Evolutionary conservation across 35 echinoderm and acorn worm species (phyloP), one percentile per base, ranked within the genome.

Genomic region (Lytechinus pictus): DNA sequence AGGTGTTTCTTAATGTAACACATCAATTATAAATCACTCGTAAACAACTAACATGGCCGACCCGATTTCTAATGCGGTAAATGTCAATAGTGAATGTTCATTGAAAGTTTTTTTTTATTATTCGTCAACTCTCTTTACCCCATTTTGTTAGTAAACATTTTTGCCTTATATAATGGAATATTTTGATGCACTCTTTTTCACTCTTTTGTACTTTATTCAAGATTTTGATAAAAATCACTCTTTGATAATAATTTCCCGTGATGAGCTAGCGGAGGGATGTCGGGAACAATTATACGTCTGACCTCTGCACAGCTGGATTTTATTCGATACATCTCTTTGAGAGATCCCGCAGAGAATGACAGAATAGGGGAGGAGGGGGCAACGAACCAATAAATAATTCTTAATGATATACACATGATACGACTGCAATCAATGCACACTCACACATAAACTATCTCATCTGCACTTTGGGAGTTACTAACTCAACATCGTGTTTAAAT

Each of bases 1-100:
- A 79, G 66, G 66, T 79, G 66, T 24, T n/a, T 7, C 66, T 79
- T n/a, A 14, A 79, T 79, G 66, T 24, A 79, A 24, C 66, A 79
- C 66, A 79, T 79, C 66, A 79, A 79, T 79, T 79, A 79, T 79
- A 14, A 79, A 79, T 79, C 66, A n/a, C 66, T 79, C 66, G 66
- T 79, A 79, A 79, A 79, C 66, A 79, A 79, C 66, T 24, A 79
- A 79, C 66, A 79, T 79, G 66, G 66, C 66, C 66, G 66, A 19
- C 66, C 8, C 19, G 66, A 24, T 79, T 79, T 71, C 24, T 19
- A 7, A 6, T n/a, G 66, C 6, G 21, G 14, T 79, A 79, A n/a
- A 79, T 79, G 66, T 24, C 66, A 79, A 79, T 24, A 79, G 61
- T 13, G 24, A 21, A 21, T 6, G 14, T 71, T 13, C 21, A 79